These are phyloP conservation scores for Dendrolimus kikuchii DNA, from an alignment of 1,140 invertebrate genomes.

Conservation along the genomic window DNA sequence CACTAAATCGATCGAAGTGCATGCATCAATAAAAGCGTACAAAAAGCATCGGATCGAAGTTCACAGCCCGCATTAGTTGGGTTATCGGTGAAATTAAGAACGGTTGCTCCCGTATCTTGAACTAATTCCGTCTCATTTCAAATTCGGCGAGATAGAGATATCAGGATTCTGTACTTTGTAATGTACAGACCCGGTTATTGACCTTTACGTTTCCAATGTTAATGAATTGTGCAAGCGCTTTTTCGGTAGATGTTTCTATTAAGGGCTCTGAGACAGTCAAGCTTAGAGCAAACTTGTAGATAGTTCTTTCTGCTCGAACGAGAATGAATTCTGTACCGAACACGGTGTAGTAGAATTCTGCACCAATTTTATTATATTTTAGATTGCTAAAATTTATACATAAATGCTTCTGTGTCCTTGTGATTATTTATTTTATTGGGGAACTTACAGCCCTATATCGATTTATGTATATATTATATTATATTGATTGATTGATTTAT, in stretches of 20 bases:
- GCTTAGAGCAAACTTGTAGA: too few species aligned
- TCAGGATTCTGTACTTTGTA: conserved; percentile 9
- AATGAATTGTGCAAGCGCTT: conserved; percentile 56
- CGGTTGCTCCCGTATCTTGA: conserved; percentile 42
- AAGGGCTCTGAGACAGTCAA: conserved; percentile 3
- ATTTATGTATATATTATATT: too few species aligned
- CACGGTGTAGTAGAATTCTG: neutral
- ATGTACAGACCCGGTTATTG: conserved; percentile 43
- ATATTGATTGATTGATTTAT: too few species aligned
- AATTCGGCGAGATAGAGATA: conserved; percentile 40
- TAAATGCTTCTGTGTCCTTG: too few species aligned
- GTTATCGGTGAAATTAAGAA: conserved; percentile 66
- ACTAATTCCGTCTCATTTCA: conserved; percentile 59
- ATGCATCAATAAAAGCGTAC: neutral
- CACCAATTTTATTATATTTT: too few species aligned
- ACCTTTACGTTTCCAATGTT: conserved; percentile 36
- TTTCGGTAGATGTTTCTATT: conserved; percentile 53
- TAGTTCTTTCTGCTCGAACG: neutral
- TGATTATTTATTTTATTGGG: too few species aligned
- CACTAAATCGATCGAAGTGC: neutral
- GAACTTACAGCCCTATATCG: too few species aligned
- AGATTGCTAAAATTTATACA: too few species aligned
- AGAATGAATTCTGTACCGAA: neutral
- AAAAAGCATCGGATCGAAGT: conserved; percentile 39
- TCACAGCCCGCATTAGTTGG: conserved; percentile 45